A percentile compares a stretch with the other conserved stretches of the same genome.
Evolutionary conservation across 2,888 invertebrate species (phyloP).

Genomic region (Crematogaster levior): DNA sequence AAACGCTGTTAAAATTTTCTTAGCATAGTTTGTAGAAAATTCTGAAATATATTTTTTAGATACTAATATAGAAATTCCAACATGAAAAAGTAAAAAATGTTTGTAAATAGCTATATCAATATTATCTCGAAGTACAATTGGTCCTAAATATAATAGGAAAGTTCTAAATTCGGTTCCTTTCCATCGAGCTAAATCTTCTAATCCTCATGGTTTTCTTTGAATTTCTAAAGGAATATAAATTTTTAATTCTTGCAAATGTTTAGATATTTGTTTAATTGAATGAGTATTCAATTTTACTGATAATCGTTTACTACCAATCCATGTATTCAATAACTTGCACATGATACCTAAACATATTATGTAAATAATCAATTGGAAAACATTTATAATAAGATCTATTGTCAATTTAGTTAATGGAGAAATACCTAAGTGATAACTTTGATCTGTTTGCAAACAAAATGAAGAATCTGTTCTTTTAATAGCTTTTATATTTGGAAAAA

Average conservation of each 20-base stretch:
- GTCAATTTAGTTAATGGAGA: background rate
- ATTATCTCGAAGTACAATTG: background rate
- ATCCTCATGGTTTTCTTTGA: background rate
- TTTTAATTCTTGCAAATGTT: background rate
- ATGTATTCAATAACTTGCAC: background rate
- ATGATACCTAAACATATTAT: background rate
- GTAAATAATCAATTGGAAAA: background rate
- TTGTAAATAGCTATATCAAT: background rate
- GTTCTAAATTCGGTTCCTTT: background rate
- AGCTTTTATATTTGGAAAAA: background rate
- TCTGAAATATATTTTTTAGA: background rate
- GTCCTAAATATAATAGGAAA: background rate
- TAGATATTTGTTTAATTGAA: background rate
- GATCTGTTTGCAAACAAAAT: background rate
- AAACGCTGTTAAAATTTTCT: background rate
- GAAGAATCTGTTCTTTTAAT: background rate
- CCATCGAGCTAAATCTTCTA: background rate
- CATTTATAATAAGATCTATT: background rate
- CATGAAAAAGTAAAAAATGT: conserved; percentile 3
- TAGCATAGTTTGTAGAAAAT: background rate
- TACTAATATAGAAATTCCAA: background rate
- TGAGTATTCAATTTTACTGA: background rate
- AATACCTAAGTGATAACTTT: background rate
- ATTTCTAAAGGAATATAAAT: background rate
- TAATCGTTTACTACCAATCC: too few relatives aligned